Percentiles rank a stretch among this genome's conserved stretches.
Conservation (phyloP, 2,888 invertebrate species). For the Crematogaster levior region DNA sequence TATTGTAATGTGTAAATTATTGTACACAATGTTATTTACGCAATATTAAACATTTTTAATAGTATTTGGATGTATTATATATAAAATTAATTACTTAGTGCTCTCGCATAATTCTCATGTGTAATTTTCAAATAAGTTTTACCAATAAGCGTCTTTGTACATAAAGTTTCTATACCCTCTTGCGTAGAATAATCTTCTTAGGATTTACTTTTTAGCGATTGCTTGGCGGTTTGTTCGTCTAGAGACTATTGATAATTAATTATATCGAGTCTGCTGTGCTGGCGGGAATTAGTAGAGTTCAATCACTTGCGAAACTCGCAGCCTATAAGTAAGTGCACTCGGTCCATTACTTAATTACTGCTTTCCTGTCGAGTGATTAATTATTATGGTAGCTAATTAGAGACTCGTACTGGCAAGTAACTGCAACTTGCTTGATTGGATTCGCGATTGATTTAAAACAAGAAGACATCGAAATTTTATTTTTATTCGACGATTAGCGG, state of each 20-base stretch:
- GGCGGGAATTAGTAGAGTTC: conserved; percentile 11
- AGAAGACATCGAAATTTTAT: not conserved
- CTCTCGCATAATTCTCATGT: no score
- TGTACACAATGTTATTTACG: not conserved
- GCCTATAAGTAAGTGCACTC: conserved; percentile 27
- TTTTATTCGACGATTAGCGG: no score
- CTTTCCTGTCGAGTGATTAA: conserved; percentile 35
- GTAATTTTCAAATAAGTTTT: not conserved
- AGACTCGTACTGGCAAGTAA: not conserved
- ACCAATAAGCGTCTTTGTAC: not conserved
- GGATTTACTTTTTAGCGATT: conserved; percentile 28
- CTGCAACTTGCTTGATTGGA: conserved; percentile 5
- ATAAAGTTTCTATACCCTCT: not conserved
- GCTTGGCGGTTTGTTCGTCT: conserved; percentile 9
- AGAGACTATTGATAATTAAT: conserved; percentile 36
- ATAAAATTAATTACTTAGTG: not conserved
- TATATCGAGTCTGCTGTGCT: conserved; percentile 7
- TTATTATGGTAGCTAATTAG: conserved; percentile 38
- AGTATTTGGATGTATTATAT: not conserved
- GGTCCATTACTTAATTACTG: conserved; percentile 37
- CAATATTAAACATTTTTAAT: not conserved
- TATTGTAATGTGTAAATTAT: no score
- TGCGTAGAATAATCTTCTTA: not conserved
- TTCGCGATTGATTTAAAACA: not conserved
- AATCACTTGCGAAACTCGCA: conserved; percentile 25